Conservation (phyloP, 1,140 invertebrate genomes). For the Procambarus clarkii region DNA sequence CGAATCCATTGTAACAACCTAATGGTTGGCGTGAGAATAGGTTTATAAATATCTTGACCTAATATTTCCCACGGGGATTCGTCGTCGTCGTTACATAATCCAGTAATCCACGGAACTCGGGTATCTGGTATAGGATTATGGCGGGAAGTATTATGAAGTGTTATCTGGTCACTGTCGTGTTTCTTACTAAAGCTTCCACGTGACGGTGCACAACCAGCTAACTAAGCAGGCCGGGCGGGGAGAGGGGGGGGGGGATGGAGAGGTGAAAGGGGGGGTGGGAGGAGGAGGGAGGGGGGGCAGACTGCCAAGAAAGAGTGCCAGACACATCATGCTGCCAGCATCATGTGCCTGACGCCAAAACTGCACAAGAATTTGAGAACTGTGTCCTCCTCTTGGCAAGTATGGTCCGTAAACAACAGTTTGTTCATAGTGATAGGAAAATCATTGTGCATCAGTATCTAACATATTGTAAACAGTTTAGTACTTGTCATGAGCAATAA, state of each 20-base stretch:
- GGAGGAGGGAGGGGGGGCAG: background rate
- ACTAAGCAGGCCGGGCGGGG: background rate
- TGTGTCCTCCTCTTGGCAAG: background rate
- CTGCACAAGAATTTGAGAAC: background rate
- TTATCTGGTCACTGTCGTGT: conserved; percentile 41
- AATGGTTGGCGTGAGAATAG: background rate
- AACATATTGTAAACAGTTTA: no score
- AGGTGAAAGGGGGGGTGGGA: no score
- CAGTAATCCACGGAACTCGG: background rate
- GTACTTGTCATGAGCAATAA: no score
- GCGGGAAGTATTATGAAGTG: conserved; percentile 13
- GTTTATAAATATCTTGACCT: background rate
- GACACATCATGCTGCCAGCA: conserved; percentile 40
- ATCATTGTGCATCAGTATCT: no score
- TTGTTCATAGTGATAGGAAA: no score
- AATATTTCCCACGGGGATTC: background rate
- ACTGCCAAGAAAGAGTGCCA: conserved; percentile 38
- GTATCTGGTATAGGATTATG: background rate
- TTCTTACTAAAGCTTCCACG: conserved; percentile 51
- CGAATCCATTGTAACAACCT: conserved; percentile 17
- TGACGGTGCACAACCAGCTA: conserved; percentile 35
- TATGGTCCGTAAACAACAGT: no score
- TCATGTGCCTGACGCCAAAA: conserved; percentile 54
- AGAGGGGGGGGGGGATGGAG: no score
- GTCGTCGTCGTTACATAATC: no score